phyloP scores from a whole-genome alignment of 2,888 invertebrate species.

The Apodemia mormo region DNA sequence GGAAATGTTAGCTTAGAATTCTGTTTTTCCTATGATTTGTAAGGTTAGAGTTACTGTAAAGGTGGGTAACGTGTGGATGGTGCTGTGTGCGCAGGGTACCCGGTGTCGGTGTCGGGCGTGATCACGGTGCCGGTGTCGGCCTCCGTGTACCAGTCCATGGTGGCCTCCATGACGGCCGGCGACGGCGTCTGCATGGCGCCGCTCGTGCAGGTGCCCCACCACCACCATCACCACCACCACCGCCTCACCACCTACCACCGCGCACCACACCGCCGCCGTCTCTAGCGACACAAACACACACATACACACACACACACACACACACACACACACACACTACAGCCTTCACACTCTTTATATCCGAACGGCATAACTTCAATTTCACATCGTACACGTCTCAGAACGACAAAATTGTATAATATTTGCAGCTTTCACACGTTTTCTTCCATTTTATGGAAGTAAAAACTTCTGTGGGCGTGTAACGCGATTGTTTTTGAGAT shows the following conservation, averaged over 20 bases:
- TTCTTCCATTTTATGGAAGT: too few species aligned
- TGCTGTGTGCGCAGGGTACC: conserved; percentile 80
- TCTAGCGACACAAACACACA: conserved; percentile 15
- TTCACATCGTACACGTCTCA: too few species aligned
- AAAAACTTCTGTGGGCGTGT: too few species aligned
- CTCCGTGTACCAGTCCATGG: conserved; percentile 98
- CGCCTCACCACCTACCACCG: conserved; percentile 5
- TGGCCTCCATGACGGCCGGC: conserved; percentile 92
- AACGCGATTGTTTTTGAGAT: too few species aligned
- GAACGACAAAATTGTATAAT: too few species aligned
- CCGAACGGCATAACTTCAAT: too few species aligned
- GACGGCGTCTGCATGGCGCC: conserved; percentile 93
- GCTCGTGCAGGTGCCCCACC: conserved; percentile 84
- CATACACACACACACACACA: too few species aligned
- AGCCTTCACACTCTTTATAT: not conserved
- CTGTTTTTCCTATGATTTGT: too few species aligned
- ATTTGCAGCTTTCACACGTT: too few species aligned
- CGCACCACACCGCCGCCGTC: conserved; percentile 15
- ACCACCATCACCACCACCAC: not conserved
- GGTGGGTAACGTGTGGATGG: not conserved
- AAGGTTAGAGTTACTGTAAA: too few species aligned
- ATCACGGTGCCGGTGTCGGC: conserved; percentile 97
- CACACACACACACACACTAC: conserved; percentile 11
- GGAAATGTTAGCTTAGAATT: too few species aligned
- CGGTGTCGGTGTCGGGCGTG: conserved; percentile 94